Percentiles rank a stretch among this genome's conserved stretches.
Evolutionary conservation across 2,113 vertebrate genomes (phyloP).

Genomic region (Bos taurus): DNA sequence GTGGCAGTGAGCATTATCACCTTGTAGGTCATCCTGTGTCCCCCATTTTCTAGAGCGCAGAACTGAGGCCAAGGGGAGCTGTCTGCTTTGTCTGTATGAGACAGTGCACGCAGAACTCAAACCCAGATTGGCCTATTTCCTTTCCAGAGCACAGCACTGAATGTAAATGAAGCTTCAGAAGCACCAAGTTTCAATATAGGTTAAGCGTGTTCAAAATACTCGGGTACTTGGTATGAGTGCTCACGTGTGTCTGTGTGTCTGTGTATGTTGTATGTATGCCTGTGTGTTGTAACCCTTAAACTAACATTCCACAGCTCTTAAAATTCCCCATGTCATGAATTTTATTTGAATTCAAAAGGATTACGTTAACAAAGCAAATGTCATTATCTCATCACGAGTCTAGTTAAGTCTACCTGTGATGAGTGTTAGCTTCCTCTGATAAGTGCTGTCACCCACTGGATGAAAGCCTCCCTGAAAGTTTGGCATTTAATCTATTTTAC

Average conservation of each 20-base stretch:
- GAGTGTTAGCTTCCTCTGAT: neutral
- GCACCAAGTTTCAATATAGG: neutral
- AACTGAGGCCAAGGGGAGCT: neutral
- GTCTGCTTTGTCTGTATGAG: neutral
- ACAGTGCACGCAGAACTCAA: neutral
- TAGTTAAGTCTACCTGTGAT: neutral
- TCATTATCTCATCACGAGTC: neutral
- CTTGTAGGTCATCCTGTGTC: neutral
- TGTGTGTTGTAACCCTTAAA: neutral
- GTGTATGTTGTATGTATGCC: neutral
- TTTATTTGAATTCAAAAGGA: neutral
- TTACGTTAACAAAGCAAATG: neutral
- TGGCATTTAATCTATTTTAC: neutral
- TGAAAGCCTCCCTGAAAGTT: neutral
- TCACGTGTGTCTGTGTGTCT: neutral
- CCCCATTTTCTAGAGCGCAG: neutral
- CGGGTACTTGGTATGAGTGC: rapidly evolving
- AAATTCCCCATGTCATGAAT: neutral
- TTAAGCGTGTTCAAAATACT: neutral
- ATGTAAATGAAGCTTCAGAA: neutral
- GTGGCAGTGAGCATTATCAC: neutral
- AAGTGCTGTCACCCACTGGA: neutral
- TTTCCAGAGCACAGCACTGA: neutral
- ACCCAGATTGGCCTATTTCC: neutral
- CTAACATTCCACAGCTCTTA: neutral